Percentiles rank a stretch among this genome's conserved stretches.
Conservation (phyloP, 2,888 invertebrate species). For the Nemurella pictetii region DNA sequence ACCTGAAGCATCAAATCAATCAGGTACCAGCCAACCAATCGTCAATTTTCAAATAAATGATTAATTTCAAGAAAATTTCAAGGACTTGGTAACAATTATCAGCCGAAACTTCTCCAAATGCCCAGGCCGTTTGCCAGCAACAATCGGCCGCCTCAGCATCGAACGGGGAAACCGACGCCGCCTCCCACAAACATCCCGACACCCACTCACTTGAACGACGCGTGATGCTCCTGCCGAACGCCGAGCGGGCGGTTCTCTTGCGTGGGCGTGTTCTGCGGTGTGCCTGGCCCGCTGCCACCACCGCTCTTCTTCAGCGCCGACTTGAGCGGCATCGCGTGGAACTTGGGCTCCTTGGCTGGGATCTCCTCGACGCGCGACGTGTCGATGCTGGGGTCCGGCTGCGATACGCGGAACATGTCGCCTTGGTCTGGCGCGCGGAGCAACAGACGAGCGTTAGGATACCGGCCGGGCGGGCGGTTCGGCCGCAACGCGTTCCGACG, state of each 20-base stretch:
- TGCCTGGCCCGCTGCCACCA: conserved; percentile 64
- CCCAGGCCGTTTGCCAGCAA: no score
- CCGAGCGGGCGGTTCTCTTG: conserved; percentile 70
- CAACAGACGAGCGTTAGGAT: not conserved
- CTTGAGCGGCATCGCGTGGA: conserved; percentile 89
- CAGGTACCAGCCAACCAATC: no score
- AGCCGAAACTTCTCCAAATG: no score
- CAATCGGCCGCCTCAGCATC: no score
- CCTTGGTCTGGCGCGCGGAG: conserved; percentile 61
- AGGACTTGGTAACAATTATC: no score
- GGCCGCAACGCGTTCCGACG: no score
- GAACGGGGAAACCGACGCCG: not conserved
- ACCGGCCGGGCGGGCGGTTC: not conserved
- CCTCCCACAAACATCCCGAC: not conserved
- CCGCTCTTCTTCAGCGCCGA: conserved; percentile 86
- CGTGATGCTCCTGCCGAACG: conserved; percentile 73
- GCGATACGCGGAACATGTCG: conserved; percentile 61
- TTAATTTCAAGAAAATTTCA: no score
- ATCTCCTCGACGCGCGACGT: conserved; percentile 87
- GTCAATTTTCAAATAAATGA: no score
- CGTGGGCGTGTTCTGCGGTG: conserved; percentile 69
- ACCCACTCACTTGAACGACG: conserved; percentile 76
- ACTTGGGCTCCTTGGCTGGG: conserved; percentile 89
- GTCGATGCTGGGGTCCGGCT: conserved; percentile 71
- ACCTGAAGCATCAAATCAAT: no score